phyloP scores from a whole-genome alignment of 2,888 invertebrate species.

The Lasioglossum villosulum region DNA sequence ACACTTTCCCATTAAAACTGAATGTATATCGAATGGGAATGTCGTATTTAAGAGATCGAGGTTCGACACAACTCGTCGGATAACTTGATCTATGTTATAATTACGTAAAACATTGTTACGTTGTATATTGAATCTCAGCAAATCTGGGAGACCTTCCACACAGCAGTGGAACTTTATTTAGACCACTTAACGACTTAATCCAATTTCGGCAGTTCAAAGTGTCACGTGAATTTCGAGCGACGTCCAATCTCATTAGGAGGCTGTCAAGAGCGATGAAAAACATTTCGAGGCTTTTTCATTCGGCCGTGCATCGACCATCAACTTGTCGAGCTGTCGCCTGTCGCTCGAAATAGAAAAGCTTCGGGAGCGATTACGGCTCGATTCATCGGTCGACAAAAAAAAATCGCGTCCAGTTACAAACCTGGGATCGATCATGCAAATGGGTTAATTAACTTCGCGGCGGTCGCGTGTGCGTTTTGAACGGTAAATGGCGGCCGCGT shows the following conservation, averaged over 20 bases:
- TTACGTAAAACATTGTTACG: background rate
- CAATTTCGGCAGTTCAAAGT: background rate
- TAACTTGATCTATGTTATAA: background rate
- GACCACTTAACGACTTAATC: background rate
- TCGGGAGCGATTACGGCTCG: background rate
- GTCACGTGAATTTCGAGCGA: background rate
- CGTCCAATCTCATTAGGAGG: background rate
- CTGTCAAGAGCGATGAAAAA: background rate
- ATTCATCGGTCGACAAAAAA: conserved; percentile 7
- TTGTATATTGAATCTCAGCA: background rate
- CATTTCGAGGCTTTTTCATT: background rate
- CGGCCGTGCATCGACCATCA: background rate
- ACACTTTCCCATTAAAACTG: background rate
- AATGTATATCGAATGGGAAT: background rate
- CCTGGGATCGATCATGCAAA: conserved; percentile 48
- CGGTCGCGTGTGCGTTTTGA: conserved; percentile 47
- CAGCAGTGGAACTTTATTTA: background rate
- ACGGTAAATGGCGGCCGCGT: conserved; percentile 24
- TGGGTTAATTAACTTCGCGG: conserved; percentile 44
- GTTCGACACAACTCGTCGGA: fast-evolving
- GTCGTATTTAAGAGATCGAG: fast-evolving
- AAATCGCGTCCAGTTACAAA: conserved; percentile 25
- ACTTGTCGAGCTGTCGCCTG: background rate
- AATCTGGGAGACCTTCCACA: background rate
- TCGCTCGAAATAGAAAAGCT: background rate